These are phyloP conservation scores for Rhadina sibilatrix DNA, from an alignment of 2,113 vertebrate species.

Conservation along the genomic window DNA sequence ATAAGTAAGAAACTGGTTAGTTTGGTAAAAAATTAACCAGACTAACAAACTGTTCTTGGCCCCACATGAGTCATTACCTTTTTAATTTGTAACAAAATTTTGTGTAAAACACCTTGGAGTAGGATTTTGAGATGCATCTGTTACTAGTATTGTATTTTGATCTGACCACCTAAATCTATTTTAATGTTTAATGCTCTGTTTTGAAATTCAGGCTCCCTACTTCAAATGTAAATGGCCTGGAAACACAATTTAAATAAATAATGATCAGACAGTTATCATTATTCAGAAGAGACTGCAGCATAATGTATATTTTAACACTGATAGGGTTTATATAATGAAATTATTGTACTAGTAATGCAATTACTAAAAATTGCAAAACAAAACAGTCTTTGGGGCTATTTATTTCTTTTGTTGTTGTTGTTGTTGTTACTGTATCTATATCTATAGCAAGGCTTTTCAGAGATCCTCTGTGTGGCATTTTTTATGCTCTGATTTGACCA, in stretches of 20 bases:
- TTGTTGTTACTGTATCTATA: neutral
- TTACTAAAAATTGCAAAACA: neutral
- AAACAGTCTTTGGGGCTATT: neutral
- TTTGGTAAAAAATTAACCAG: neutral
- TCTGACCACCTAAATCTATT: neutral
- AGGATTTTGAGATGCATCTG: neutral
- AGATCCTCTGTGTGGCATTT: neutral
- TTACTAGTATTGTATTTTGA: neutral
- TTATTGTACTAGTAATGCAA: neutral
- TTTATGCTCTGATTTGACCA: neutral
- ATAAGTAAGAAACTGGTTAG: neutral
- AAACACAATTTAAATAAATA: neutral
- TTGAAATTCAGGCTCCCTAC: neutral
- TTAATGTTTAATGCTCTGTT: neutral
- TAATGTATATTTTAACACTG: neutral
- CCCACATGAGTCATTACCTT: neutral
- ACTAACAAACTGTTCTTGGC: neutral
- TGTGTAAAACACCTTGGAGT: neutral
- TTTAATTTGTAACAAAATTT: neutral
- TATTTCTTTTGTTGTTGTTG: neutral
- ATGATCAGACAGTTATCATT: neutral
- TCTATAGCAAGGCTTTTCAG: neutral
- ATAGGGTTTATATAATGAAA: neutral
- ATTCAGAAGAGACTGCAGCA: neutral
- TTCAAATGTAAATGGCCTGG: constrained; percentile 2